Evolutionary conservation across 2,888 invertebrate genomes (phyloP).

Genomic region (Agrochola lota): DNA sequence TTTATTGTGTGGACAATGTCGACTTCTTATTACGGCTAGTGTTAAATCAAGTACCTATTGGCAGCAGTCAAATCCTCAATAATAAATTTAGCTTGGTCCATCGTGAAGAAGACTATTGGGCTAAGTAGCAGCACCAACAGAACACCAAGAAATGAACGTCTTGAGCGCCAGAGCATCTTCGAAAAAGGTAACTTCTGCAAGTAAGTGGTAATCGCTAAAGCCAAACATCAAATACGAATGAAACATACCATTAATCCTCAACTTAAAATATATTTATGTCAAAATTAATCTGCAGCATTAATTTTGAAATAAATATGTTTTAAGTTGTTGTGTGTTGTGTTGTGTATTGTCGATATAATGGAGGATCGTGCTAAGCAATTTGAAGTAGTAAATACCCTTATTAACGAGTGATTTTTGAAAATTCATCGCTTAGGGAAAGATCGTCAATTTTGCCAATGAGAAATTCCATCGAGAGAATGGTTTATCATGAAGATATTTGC

Average conservation of each 20-base stretch:
- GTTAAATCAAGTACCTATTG: slow-evolving; percentile 22
- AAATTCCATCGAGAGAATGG: neutral
- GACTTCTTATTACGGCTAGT: neutral
- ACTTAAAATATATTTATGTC: too few relatives aligned
- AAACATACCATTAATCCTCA: too few relatives aligned
- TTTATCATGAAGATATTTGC: too few relatives aligned
- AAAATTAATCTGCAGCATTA: too few relatives aligned
- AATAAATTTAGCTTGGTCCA: slow-evolving; percentile 28
- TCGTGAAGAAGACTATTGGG: slow-evolving; percentile 31
- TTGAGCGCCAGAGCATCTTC: slow-evolving; percentile 40
- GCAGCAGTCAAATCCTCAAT: slow-evolving; percentile 25
- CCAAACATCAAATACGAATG: neutral
- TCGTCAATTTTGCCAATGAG: too few relatives aligned
- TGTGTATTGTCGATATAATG: too few relatives aligned
- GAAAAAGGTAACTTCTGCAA: slow-evolving; percentile 23
- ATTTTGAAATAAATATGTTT: too few relatives aligned
- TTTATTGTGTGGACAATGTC: neutral
- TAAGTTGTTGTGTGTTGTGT: too few relatives aligned
- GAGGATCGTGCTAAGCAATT: too few relatives aligned
- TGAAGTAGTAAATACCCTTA: too few relatives aligned
- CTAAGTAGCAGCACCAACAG: slow-evolving; percentile 12
- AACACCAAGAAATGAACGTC: slow-evolving; percentile 14
- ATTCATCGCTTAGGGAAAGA: too few relatives aligned
- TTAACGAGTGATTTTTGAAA: too few relatives aligned
- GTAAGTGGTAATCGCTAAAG: neutral